Base-by-base conservation (phyloP, 2,888 invertebrate genomes). In the Villa cingulata region DNA sequence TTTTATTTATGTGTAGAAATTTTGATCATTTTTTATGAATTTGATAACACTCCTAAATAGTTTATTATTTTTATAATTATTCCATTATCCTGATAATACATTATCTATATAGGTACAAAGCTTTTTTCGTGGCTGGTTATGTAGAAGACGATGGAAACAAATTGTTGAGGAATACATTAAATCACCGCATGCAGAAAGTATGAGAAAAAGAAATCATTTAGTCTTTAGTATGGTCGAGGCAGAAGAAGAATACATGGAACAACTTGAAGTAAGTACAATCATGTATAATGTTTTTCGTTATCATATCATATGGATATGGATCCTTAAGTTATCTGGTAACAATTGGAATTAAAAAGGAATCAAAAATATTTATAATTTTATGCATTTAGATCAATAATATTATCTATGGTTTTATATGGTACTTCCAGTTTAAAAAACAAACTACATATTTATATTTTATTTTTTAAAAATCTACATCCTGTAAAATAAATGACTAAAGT, bases 111-210 rank as follows among this genome's bases (percentile, higher is more conserved):
- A 55, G 55, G 57, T 60, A 16, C 83, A 92, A 73, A 90, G 90
- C 62, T 91, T 92, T 71, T 91, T 92, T 71, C 77, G 91, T 7
- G 92, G 92, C 14, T 92, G 92, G 92, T 68, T 92, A 47, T 92
- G 91, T 64, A 76, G 92, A 14, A 74, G 91, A 10, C 74, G 91
- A 38, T 92, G 92, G 92, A 92, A 92, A 66, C 90, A 90, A 66
- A 92, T 92, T 48, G 91, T 92, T 17, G 90, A 91, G 58, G 86
- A 91, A 64, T 92, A 92, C 67, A 92, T 92, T 62, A 87, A 88
- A 64, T 90, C 89, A 51, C 91, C 91, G 0, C 91, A 92, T 63
- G 91, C 91, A 0, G 90, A 91, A 65, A 90, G 86, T 63, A 90
- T 92, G 90, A 73, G 91, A 47, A 91, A 90, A 64, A 71, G 92